Evolutionary conservation across 2,113 vertebrate genomes (phyloP), one percentile per base, ranked within the genome.

Genomic region (Megaceryle maxima): DNA sequence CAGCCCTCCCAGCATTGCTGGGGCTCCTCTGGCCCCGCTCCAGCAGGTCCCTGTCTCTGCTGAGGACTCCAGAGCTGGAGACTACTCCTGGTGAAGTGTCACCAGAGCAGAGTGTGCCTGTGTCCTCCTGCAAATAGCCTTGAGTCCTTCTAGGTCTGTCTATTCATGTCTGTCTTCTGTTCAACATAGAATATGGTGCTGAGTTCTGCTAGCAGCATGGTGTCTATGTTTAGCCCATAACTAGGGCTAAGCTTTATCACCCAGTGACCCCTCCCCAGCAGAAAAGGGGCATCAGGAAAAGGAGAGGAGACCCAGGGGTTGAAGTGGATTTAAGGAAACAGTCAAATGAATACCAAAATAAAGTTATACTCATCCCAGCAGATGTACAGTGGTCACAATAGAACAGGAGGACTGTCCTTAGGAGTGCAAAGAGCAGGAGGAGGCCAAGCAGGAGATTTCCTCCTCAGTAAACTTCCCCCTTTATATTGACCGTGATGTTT

Each of bases 131-230:
- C 17, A 46, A 22, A 43, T 6, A 56, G 21, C 19, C 35, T 68
- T 60, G 37, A 19, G 21, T 94, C 26, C 17, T 72, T 90, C 56
- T 68, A 55, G 6, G 18, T 73, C 35, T 77, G 13, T 14, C 28
- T 82, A 37, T 37, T 37, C 37, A 37, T 37, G 37, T 37, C 37
- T 37, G 37, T 37, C 9, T 50, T 37, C 14, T 55, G 6, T 8
- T 75, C 22, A 46, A 9, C 51, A 53, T 16, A 53, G 15, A 53
- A 53, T 19, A 28, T 28, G 26, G 51, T 24, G 9, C 18, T 80
- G 73, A 44, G 4, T 1, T 70, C 16, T 0, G 0, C 9, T 31
- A 14, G 25, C 35, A 59, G 20, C 39, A 28, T 9, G 8, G 25
- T 5, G 26, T 11, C 12, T 25, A 50, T 21, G 11, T 50, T 15